phyloP scores from a whole-genome alignment of 2,113 vertebrate species.

The Leiothrix lutea region DNA sequence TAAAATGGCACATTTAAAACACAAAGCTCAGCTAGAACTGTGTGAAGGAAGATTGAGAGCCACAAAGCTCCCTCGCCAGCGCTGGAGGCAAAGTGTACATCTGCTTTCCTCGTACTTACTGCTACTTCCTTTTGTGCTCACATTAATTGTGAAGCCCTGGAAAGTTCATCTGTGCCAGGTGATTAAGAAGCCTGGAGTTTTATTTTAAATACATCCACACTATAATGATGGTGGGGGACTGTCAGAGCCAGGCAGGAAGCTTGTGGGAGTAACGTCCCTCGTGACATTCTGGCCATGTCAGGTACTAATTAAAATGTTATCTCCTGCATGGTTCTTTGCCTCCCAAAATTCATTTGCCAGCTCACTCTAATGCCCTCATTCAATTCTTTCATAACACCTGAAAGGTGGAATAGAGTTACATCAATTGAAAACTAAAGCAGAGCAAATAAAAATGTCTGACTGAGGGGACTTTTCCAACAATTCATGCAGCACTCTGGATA shows the following conservation, averaged over 20 bases:
- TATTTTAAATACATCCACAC: neutral
- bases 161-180: neutral
- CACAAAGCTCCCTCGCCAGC: neutral
- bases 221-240: neutral
- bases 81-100: neutral
- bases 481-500: neutral
- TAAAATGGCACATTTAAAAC: slow-evolving; percentile 12
- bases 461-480: neutral
- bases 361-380: neutral
- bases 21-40: neutral
- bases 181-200: neutral
- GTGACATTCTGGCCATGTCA: neutral
- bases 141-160: neutral
- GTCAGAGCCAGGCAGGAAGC: neutral
- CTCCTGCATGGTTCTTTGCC: neutral
- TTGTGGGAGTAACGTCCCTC: neutral
- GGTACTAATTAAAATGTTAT: neutral
- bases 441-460: neutral
- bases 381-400: neutral
- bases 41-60: neutral
- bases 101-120: neutral
- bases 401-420: neutral
- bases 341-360: neutral
- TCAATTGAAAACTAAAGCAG: neutral
- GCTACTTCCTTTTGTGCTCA: neutral